Conservation (phyloP, 2,797 vertebrate species). For the Harpagifer antarcticus region DNA sequence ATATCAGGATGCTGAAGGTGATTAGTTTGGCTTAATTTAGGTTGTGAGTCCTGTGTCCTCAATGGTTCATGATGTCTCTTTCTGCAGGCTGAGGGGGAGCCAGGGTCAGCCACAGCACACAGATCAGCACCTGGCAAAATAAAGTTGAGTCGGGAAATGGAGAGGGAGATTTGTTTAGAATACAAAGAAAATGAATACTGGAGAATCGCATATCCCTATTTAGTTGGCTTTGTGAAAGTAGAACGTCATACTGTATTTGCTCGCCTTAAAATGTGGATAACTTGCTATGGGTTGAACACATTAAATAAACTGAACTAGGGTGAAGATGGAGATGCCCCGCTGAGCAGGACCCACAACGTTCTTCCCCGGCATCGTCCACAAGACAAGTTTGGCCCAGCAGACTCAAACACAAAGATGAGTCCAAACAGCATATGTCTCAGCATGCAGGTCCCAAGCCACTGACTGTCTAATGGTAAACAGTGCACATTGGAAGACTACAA, state of each 20-base stretch:
- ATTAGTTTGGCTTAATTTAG: slow-evolving; percentile 80
- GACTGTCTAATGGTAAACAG: slow-evolving; percentile 63
- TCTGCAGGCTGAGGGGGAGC: slow-evolving; percentile 59
- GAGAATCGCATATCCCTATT: not conserved
- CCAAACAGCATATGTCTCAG: slow-evolving; percentile 70
- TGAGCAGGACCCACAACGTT: slow-evolving; percentile 69
- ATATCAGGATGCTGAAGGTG: slow-evolving; percentile 79
- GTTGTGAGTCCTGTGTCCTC: slow-evolving; percentile 55
- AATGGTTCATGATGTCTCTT: slow-evolving; percentile 47
- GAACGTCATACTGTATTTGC: no score
- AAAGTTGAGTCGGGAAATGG: slow-evolving; percentile 15
- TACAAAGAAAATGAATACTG: slow-evolving; percentile 12
- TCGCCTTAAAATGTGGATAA: not conserved
- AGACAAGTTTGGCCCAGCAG: slow-evolving; percentile 67
- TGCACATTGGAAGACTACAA: slow-evolving; percentile 64
- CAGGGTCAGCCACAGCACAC: slow-evolving; percentile 60
- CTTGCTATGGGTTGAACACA: not conserved
- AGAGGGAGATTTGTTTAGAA: slow-evolving; percentile 25
- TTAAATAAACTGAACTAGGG: slow-evolving; percentile 45
- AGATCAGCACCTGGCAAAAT: slow-evolving; percentile 65
- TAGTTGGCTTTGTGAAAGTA: not conserved
- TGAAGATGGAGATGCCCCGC: slow-evolving; percentile 67
- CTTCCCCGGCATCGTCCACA: slow-evolving; percentile 48
- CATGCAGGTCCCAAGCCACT: slow-evolving; percentile 61
- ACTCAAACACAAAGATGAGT: slow-evolving; percentile 70